Conservation (phyloP, 2,797 vertebrate species). For the Catharus ustulatus region DNA sequence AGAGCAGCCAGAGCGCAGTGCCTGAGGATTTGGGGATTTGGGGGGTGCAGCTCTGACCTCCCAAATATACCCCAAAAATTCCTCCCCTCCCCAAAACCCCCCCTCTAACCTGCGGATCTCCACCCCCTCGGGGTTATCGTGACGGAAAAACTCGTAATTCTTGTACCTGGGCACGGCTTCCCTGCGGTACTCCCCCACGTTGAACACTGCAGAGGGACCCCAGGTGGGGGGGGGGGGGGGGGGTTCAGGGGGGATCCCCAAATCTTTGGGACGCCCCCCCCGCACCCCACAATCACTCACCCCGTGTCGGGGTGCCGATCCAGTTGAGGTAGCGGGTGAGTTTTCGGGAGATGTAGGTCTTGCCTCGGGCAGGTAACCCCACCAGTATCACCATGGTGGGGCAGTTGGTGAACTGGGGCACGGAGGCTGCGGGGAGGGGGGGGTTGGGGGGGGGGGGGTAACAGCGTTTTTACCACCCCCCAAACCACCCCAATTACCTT, state of each 20-base stretch:
- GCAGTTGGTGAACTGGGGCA: conserved; percentile 93
- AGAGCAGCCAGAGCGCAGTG: conserved; percentile 86
- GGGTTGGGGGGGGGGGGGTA: background rate
- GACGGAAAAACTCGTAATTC: conserved; percentile 88
- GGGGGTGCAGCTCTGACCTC: too few relatives aligned
- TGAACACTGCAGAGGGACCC: conserved; percentile 81
- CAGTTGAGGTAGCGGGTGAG: conserved; percentile 92
- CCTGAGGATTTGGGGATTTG: conserved; percentile 59
- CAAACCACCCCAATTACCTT: background rate
- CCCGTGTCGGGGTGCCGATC: conserved; percentile 90
- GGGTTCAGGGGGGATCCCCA: accelerated
- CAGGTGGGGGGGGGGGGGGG: background rate
- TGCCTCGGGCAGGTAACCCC: conserved; percentile 89
- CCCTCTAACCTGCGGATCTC: conserved; percentile 83
- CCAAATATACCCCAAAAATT: background rate
- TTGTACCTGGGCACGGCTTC: conserved; percentile 87
- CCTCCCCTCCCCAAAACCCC: too few relatives aligned
- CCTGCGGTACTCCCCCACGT: conserved; percentile 90
- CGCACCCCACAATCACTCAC: conserved; percentile 51
- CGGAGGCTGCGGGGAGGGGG: conserved; percentile 76
- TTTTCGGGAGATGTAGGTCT: conserved; percentile 95
- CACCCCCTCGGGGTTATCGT: conserved; percentile 89
- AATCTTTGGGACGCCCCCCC: accelerated
- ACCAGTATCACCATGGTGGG: conserved; percentile 94
- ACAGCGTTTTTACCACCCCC: background rate